Percentiles rank a stretch among this genome's conserved stretches.
Conservation (phyloP, 92 coral and sea anemone species). For the Plumapathes pennacea region DNA sequence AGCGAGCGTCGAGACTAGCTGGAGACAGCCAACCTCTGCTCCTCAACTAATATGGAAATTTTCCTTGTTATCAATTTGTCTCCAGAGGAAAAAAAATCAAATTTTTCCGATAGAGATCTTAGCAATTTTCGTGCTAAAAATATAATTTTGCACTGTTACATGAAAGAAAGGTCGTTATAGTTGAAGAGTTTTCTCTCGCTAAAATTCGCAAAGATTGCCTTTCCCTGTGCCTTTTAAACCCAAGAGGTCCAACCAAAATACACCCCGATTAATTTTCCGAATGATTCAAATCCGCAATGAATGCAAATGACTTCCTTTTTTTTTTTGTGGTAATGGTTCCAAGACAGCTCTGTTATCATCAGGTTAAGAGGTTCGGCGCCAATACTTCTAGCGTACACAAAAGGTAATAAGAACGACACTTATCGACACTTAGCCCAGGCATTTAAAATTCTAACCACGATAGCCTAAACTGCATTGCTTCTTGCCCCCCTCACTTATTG, state of each 20-base stretch:
- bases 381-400: conserved; percentile 64
- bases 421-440: conserved; percentile 74
- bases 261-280: conserved; percentile 55
- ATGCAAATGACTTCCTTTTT: too few species aligned
- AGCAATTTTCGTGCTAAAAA: too few species aligned
- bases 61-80: not conserved
- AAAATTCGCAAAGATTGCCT: conserved; percentile 5
- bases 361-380: conserved; percentile 80
- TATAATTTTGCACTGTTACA: too few species aligned
- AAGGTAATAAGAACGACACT: conserved; percentile 66
- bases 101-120: not conserved
- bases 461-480: too few species aligned
- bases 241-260: too few species aligned
- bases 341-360: conserved; percentile 77
- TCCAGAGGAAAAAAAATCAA: not conserved
- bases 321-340: conserved; percentile 72
- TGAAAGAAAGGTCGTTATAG: too few species aligned
- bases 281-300: too few species aligned
- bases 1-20: too few species aligned
- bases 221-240: too few species aligned
- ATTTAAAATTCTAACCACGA: conserved; percentile 64
- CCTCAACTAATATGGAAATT: not conserved
- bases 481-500: too few species aligned
- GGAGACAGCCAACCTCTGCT: not conserved
- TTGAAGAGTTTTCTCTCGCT: conserved; percentile 10